Percentiles rank a stretch among this genome's conserved stretches.
Conservation (phyloP, 1,140 invertebrate species). For the Aporrectodea caliginosa region DNA sequence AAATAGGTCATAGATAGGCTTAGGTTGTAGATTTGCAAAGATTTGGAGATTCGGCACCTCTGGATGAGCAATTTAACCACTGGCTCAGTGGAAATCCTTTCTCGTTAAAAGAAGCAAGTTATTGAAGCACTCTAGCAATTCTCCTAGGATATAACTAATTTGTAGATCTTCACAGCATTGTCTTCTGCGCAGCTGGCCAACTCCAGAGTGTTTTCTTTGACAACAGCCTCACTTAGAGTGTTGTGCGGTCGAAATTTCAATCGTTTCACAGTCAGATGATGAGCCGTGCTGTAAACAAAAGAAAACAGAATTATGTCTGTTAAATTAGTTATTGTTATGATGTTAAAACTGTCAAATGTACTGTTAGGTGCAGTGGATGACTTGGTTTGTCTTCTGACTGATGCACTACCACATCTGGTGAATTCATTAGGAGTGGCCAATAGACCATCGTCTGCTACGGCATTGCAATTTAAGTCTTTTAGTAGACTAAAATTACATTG, state of each 20-base stretch:
- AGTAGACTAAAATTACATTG: no score
- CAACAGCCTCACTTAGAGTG: background rate
- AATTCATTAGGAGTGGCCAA: background rate
- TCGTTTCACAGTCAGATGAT: background rate
- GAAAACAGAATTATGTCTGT: background rate
- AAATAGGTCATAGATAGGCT: no score
- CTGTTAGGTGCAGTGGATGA: background rate
- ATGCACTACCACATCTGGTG: background rate
- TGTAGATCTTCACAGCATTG: background rate
- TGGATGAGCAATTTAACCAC: no score
- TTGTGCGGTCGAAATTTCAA: background rate
- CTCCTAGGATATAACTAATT: background rate
- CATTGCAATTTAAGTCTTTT: no score
- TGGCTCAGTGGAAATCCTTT: no score
- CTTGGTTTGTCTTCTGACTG: background rate
- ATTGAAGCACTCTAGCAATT: no score
- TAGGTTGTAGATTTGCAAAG: no score
- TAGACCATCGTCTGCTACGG: no score
- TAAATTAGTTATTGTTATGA: background rate
- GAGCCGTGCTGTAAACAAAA: background rate
- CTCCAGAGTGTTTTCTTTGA: background rate
- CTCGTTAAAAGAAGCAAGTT: no score
- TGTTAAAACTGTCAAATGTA: background rate
- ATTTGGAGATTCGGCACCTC: no score
- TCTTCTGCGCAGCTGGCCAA: background rate